Evolutionary conservation across 1,140 invertebrate genomes (phyloP).

Genomic region (silkworm (Bombyx mori)): ASM3026992v2 NC_085120.1:1514001-1514500

Average conservation of each 20-base stretch:
- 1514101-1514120: conserved; percentile 26
- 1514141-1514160: not conserved
- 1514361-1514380: too few species aligned
- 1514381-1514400: too few species aligned
- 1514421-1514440: too few species aligned
- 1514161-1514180: not conserved
- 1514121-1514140: not conserved
- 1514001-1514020: conserved; percentile 41
- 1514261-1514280: too few species aligned
- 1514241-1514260: not conserved
- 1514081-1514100: conserved; percentile 5
- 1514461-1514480: too few species aligned
- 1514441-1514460: too few species aligned
- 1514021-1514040: conserved; percentile 35
- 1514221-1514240: not conserved
- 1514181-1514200: not conserved
- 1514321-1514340: too few species aligned
- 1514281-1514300: too few species aligned
- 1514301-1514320: too few species aligned
- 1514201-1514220: not conserved
- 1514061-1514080: conserved; percentile 42
- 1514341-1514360: too few species aligned
- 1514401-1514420: too few species aligned
- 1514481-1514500: too few species aligned
- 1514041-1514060: conserved; percentile 39